Conservation (phyloP, 2,797 vertebrate genomes). For the Tenualosa ilisha region DNA sequence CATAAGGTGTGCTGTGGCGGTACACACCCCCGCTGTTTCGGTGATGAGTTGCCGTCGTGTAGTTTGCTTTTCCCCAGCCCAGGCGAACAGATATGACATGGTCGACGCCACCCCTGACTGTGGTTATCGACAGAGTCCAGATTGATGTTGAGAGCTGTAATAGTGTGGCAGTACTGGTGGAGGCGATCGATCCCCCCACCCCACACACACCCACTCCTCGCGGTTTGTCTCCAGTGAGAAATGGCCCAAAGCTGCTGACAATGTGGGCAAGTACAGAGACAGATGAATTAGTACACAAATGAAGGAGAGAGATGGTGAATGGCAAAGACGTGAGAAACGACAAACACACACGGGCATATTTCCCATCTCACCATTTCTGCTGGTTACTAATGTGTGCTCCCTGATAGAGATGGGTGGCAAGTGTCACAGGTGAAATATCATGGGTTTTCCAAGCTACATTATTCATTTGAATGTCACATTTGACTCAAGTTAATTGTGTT, state of each 20-base stretch:
- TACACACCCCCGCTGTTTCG: neutral
- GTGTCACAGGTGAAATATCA: constrained; percentile 6
- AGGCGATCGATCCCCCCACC: constrained; percentile 30
- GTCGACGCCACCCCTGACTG: constrained; percentile 5
- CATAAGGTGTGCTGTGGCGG: neutral
- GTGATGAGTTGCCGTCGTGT: constrained; percentile 25
- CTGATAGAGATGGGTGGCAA: neutral
- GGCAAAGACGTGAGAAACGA: neutral
- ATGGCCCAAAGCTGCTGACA: constrained; percentile 25
- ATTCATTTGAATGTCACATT: neutral
- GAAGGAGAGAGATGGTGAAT: neutral
- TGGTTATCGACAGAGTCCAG: constrained; percentile 37
- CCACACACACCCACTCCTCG: neutral
- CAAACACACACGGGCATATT: neutral
- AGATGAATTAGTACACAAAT: neutral
- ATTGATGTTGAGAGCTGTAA: constrained; percentile 35
- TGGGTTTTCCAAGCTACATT: neutral
- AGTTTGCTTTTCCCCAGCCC: constrained; percentile 16
- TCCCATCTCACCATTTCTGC: neutral
- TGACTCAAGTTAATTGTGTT: constrained; percentile 16
- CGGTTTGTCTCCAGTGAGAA: neutral
- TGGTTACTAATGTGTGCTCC: neutral
- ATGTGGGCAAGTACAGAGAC: constrained; percentile 21
- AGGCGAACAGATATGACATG: constrained; percentile 5
- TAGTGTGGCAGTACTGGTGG: constrained; percentile 29